Base-by-base conservation (phyloP, 2,888 invertebrate genomes). In the Marasmarcha lunaedactyla region DNA sequence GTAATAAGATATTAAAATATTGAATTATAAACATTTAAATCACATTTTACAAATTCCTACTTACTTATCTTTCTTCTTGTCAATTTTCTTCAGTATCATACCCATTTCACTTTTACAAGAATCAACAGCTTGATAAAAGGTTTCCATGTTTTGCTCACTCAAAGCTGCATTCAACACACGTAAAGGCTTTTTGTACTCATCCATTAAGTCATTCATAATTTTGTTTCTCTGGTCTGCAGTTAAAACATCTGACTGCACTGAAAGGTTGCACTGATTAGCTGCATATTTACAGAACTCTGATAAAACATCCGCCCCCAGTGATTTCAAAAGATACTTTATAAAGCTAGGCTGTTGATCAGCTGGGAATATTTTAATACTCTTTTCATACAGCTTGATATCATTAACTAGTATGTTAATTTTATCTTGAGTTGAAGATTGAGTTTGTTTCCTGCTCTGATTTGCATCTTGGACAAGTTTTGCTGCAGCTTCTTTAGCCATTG, bases 61-160 rank as follows among this genome's bases (percentile, higher is more conserved):
- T 56, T 55, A 84, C 85, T 78, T 87, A 63, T 92, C 90, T 61
- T 93, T 94, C 64, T 95, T 96, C 67, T 95, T 96, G 63, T 97
- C 97, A 45, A 90, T 86, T 70, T 96, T 97, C 57, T 91, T 93
- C 45, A 95, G 71, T 50, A 93, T 90, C 87, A 95, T 90, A 43
- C 90, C 90, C 62, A 91, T 91, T 37, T 86, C 79, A 12, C 87
- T 74, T 50, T 96, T 74, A 36, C 90, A 89, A 1, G 85, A 68
- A 54, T 96, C 95, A 33, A 91, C 81, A n/a, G 88, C 85, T 50
- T 85, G 83, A 51, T 93, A 87, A 66, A 96, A 96, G 2, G 92
- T 90, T 40, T 96, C 96, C 41, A 94, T 76, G 42, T 85, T 89
- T 59, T 85, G 87, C 36, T 89, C 90, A 46, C 85, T 76, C 7